Evolutionary conservation across 2,113 vertebrate species (phyloP).

Genomic region (Megaceryle torquata): DNA sequence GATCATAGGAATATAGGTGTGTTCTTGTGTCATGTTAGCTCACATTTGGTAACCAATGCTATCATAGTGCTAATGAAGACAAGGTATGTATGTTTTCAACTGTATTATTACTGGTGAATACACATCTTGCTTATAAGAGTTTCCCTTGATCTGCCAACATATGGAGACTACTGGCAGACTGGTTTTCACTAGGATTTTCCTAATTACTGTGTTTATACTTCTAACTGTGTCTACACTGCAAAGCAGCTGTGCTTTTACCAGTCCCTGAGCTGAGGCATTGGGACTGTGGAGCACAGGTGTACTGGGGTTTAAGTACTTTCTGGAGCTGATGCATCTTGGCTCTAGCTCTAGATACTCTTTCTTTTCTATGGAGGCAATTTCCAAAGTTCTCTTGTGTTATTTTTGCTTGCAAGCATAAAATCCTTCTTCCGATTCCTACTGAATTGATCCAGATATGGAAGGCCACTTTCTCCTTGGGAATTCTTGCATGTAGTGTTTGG

Average conservation of each 20-base stretch:
- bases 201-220: neutral
- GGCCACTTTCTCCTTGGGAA: neutral
- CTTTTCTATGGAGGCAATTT: neutral
- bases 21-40: neutral
- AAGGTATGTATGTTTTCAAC: neutral
- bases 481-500: neutral
- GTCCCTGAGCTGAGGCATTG: neutral
- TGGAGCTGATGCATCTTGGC: neutral
- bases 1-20: neutral
- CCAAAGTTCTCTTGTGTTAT: neutral
- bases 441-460: neutral
- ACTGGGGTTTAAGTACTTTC: neutral
- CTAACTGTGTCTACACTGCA: neutral
- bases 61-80: neutral
- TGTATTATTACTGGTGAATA: neutral
- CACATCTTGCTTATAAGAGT: neutral
- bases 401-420: neutral
- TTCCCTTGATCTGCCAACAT: neutral
- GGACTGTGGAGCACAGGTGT: neutral
- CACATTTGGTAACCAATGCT: neutral
- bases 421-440: neutral
- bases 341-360: neutral
- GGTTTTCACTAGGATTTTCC: neutral
- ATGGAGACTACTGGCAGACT: neutral
- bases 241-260: neutral